Evolutionary conservation across 2,888 invertebrate genomes (phyloP).

Genomic region (Cotesia congregata): DNA sequence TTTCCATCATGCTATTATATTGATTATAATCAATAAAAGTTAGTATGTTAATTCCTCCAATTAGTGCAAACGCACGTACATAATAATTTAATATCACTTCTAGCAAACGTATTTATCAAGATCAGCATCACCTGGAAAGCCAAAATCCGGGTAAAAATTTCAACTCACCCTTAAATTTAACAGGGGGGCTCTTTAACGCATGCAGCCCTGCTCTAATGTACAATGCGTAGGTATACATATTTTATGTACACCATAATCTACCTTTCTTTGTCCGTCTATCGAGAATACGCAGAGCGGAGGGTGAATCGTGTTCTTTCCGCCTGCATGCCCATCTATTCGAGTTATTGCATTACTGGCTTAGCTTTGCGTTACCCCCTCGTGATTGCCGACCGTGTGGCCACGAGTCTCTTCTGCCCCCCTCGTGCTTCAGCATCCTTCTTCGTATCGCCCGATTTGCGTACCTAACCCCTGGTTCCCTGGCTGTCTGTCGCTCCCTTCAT

Average conservation of each 20-base stretch:
- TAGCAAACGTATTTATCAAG: slow-evolving; percentile 7
- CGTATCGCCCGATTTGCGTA: slow-evolving; percentile 3
- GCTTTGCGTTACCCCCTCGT: slow-evolving; percentile 57
- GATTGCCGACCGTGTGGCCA: slow-evolving; percentile 49
- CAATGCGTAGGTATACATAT: slow-evolving; percentile 18
- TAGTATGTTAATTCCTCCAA: slow-evolving; percentile 11
- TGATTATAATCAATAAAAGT: neutral
- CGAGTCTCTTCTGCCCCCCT: slow-evolving; percentile 29
- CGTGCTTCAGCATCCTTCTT: slow-evolving; percentile 30
- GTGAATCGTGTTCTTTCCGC: slow-evolving; percentile 61
- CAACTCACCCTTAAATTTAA: neutral
- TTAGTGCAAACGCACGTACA: slow-evolving; percentile 12
- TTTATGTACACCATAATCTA: neutral
- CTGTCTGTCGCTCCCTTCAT: slow-evolving; percentile 29
- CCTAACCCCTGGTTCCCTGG: slow-evolving; percentile 7
- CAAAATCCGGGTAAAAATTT: slow-evolving; percentile 19
- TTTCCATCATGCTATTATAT: neutral
- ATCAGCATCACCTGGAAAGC: slow-evolving; percentile 25
- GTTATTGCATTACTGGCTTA: slow-evolving; percentile 69
- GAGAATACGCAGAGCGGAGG: slow-evolving; percentile 16
- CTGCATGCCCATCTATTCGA: slow-evolving; percentile 65
- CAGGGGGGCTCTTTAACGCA: neutral
- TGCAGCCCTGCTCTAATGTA: slow-evolving; percentile 7
- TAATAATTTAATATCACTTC: neutral
- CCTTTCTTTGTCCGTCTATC: neutral